A percentile compares a stretch with the other conserved stretches of the same genome.
These are phyloP conservation scores for Nyleta sp. DNA, from an alignment of 2,888 invertebrate genomes.

Conservation along the genomic window DNA sequence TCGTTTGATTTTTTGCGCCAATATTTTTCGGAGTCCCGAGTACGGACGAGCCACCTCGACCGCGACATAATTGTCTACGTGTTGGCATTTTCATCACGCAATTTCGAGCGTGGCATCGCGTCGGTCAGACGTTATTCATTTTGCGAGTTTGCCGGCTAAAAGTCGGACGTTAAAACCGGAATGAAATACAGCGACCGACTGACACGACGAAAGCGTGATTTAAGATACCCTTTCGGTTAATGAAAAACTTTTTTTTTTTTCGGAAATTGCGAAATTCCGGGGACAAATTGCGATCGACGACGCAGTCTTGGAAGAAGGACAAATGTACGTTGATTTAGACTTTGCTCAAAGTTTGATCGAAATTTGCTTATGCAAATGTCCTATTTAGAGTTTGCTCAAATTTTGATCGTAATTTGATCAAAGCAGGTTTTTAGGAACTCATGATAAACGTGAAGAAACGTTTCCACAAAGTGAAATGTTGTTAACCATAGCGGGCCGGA, in stretches of 20 bases:
- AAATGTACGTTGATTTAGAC: no score
- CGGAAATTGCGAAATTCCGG: no score
- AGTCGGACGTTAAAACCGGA: constrained; percentile 46
- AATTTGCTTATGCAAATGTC: no score
- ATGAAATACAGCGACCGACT: constrained; percentile 48
- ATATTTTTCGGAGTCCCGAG: constrained; percentile 27
- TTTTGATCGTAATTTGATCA: no score
- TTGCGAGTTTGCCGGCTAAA: constrained; percentile 29
- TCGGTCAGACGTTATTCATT: constrained; percentile 55
- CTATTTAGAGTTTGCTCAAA: no score
- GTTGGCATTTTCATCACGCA: constrained; percentile 62
- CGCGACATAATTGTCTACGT: constrained; percentile 56
- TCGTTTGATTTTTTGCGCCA: constrained; percentile 48
- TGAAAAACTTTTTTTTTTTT: constrained; percentile 27
- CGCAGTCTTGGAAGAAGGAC: no score
- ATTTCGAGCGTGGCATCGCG: constrained; percentile 33
- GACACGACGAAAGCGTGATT: constrained; percentile 49
- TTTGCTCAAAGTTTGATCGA: no score
- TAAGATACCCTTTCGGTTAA: constrained; percentile 37
- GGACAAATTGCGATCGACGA: no score
- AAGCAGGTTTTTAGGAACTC: no score
- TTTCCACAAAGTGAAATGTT: no score
- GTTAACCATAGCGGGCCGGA: no score
- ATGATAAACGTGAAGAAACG: no score
- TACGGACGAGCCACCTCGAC: constrained; percentile 27